Conservation (phyloP, 2,113 vertebrate genomes). For the Odocoileus virginianus region DNA sequence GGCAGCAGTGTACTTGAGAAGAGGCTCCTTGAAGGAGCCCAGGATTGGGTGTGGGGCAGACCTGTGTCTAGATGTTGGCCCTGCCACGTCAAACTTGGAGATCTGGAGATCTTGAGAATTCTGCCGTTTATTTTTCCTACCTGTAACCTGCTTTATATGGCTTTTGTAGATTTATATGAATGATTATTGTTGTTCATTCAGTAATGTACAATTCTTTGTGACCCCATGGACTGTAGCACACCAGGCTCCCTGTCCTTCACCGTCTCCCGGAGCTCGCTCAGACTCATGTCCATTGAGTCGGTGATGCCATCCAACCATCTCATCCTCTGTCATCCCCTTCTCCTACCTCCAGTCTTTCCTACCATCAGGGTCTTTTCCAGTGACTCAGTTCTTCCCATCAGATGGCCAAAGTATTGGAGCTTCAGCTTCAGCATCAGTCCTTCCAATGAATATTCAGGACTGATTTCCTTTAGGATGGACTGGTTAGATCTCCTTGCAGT, state of each 20-base stretch:
- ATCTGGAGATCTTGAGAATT: too few species aligned
- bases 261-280: background rate
- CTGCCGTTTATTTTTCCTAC: rapidly evolving
- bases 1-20: background rate
- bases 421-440: background rate
- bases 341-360: background rate
- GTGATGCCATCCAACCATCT: background rate
- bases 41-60: background rate
- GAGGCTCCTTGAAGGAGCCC: background rate
- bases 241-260: background rate
- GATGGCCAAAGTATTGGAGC: background rate
- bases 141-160: background rate
- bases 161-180: background rate
- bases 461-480: background rate
- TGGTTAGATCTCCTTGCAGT: background rate
- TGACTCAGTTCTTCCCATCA: background rate
- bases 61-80: rapidly evolving
- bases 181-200: background rate
- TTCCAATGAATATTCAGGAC: background rate
- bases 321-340: background rate
- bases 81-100: rapidly evolving
- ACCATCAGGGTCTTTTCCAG: background rate
- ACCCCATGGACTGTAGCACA: background rate
- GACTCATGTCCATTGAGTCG: rapidly evolving
- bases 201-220: background rate